Evolutionary conservation across 2,113 vertebrate species (phyloP).

Genomic region (Nesogale talazaci): DNA sequence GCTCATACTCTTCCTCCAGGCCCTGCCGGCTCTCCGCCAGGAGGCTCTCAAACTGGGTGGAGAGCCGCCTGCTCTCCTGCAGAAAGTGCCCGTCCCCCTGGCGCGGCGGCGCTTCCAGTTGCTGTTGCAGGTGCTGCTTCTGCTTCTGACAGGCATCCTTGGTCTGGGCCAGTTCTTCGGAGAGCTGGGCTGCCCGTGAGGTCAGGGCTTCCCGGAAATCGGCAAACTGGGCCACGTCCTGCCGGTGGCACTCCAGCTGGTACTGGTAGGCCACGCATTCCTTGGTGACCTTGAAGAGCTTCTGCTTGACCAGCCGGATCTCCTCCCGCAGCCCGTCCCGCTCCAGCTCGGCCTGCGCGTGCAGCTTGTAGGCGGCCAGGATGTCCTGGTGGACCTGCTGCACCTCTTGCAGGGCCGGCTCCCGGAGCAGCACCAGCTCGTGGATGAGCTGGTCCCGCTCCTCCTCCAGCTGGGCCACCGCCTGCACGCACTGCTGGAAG

Average conservation of each 20-base stretch:
- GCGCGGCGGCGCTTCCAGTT: constrained; percentile 80
- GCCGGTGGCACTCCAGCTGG: constrained; percentile 87
- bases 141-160: constrained; percentile 87
- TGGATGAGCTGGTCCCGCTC: constrained; percentile 89
- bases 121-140: constrained; percentile 84
- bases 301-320: constrained; percentile 89
- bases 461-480: constrained; percentile 89
- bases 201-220: constrained; percentile 88
- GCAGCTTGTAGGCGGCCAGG: constrained; percentile 87
- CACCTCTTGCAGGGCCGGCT: constrained; percentile 88
- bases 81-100: constrained; percentile 87
- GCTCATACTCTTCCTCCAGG: constrained; percentile 93
- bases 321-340: constrained; percentile 90
- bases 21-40: constrained; percentile 89
- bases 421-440: constrained; percentile 89
- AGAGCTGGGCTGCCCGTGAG: constrained; percentile 86
- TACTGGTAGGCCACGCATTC: constrained; percentile 92
- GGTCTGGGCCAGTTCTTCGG: constrained; percentile 87
- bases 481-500: constrained; percentile 91
- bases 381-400: constrained; percentile 89
- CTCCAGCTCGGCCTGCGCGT: constrained; percentile 91
- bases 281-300: constrained; percentile 90
- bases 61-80: constrained; percentile 88
- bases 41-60: constrained; percentile 91
- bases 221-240: constrained; percentile 88